These are phyloP conservation scores for Sebastes nivosus DNA, from an alignment of 2,797 vertebrate species.

Conservation along the genomic window DNA sequence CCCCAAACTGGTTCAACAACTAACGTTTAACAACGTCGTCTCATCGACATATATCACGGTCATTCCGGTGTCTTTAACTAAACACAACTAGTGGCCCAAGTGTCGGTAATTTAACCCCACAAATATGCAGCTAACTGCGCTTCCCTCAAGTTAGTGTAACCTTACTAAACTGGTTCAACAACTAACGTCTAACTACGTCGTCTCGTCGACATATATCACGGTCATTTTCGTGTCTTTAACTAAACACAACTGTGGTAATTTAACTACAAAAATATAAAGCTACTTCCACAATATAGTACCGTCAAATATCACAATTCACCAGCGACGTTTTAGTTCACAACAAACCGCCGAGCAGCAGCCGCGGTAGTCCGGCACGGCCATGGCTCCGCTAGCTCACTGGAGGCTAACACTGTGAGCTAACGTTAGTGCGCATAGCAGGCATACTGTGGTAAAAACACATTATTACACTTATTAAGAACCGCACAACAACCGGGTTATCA, in stretches of 20 bases:
- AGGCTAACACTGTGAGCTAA: conserved; percentile 66
- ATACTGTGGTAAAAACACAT: conserved; percentile 10
- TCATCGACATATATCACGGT: background rate
- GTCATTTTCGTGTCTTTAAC: background rate
- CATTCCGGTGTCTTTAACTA: background rate
- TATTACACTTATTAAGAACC: background rate
- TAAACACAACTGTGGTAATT: background rate
- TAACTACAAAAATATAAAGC: fast-evolving
- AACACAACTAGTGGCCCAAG: background rate
- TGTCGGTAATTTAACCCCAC: background rate
- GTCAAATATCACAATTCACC: background rate
- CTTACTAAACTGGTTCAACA: conserved; percentile 40
- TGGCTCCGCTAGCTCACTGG: conserved; percentile 46
- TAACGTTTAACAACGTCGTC: conserved; percentile 18
- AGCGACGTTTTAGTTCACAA: conserved; percentile 3
- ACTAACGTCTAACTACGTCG: background rate
- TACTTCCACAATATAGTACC: fast-evolving
- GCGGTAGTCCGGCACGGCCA: background rate
- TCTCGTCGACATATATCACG: background rate
- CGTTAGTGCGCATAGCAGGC: conserved; percentile 23
- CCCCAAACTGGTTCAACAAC: conserved; percentile 41
- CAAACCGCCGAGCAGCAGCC: background rate
- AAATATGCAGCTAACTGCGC: background rate
- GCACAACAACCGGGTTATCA: background rate
- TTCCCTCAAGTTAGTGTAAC: conserved; percentile 37